Evolutionary conservation across 2,113 vertebrate genomes (phyloP).

Genomic region (Merops nubicus): DNA sequence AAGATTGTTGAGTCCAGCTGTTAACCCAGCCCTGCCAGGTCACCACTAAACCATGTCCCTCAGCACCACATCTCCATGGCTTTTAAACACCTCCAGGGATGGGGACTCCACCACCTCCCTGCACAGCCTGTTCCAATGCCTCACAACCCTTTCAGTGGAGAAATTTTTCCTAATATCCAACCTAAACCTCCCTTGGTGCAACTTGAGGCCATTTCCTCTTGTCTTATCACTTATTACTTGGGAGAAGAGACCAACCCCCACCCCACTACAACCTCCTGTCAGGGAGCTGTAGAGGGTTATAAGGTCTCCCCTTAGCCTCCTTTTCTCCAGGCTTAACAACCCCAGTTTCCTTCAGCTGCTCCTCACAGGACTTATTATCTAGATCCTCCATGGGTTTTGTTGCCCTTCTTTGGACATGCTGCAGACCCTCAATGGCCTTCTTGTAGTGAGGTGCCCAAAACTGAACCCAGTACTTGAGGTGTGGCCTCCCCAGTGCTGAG

Average conservation of each 20-base stretch:
- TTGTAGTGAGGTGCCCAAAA: too few species aligned
- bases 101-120: background rate
- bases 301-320: too few species aligned
- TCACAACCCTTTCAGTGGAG: background rate
- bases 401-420: background rate
- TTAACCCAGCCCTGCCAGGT: background rate
- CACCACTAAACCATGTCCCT: background rate
- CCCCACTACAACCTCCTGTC: too few species aligned
- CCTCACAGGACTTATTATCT: background rate
- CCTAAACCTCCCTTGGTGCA: background rate
- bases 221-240: background rate
- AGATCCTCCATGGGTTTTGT: background rate
- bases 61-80: background rate
- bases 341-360: too few species aligned
- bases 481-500: too few species aligned
- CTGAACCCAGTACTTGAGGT: too few species aligned
- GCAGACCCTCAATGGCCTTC: background rate
- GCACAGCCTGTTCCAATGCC: background rate
- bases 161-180: background rate
- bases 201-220: background rate
- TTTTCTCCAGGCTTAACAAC: too few species aligned
- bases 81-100: background rate
- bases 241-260: background rate
- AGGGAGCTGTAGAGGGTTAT: too few species aligned
- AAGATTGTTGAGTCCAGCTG: background rate